Conservation (phyloP, 1,140 invertebrate genomes). For the Rhynchophorus ferrugineus region DNA sequence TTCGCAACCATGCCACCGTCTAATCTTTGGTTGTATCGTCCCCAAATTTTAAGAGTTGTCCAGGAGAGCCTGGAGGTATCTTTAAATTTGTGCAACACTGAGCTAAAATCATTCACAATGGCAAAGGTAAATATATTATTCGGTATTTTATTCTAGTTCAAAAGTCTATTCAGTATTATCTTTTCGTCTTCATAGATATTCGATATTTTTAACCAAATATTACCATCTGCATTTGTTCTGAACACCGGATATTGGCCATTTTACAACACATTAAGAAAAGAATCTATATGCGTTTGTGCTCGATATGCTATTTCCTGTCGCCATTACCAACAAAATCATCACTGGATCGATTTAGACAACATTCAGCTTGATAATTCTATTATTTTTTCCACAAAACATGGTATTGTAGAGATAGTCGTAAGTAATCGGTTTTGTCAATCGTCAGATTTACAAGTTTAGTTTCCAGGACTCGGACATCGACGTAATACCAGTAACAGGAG, state of each 20-base stretch:
- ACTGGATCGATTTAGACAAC: conserved; percentile 18
- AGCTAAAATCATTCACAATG: conserved; percentile 10
- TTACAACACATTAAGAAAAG: conserved; percentile 14
- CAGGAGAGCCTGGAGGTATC: conserved; percentile 17
- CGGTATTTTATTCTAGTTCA: not conserved
- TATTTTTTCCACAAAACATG: not conserved
- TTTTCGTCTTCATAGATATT: conserved; percentile 16
- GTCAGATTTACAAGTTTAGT: not conserved
- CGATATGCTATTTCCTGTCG: conserved; percentile 19
- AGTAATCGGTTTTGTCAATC: not conserved
- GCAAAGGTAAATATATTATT: conserved; percentile 12
- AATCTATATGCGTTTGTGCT: conserved; percentile 24
- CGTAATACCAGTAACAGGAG: conserved; percentile 5
- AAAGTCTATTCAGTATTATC: not conserved
- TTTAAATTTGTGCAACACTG: conserved; percentile 14
- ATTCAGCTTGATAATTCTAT: conserved; percentile 7
- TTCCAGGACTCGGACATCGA: conserved; percentile 12
- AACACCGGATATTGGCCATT: conserved; percentile 26
- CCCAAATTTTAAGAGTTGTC: conserved; percentile 10
- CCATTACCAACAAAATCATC: conserved; percentile 18
- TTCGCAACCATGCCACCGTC: conserved; percentile 2
- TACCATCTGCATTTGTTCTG: conserved; percentile 21
- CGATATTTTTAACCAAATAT: conserved; percentile 22
- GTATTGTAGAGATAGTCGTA: not conserved
- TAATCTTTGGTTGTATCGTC: conserved; percentile 14